A percentile compares a stretch with the other conserved stretches of the same genome.
Conservation (phyloP, 2,888 invertebrate species). For the Hydriomena furcata region DNA sequence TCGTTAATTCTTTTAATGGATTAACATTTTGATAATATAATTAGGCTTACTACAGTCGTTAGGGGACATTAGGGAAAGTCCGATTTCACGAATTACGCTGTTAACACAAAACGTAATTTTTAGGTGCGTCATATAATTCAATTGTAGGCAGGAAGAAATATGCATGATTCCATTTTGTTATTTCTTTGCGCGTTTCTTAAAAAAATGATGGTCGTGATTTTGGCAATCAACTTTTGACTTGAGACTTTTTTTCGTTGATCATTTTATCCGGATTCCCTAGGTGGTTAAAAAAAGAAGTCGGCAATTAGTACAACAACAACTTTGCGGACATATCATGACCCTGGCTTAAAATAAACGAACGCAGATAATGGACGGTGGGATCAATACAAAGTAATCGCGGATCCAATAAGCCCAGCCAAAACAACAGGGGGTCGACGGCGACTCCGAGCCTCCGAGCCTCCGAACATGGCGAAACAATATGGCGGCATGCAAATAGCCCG, state of each 20-base stretch:
- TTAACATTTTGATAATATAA: conserved; percentile 61
- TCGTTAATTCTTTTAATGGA: conserved; percentile 63
- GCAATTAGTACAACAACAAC: conserved; percentile 32
- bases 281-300: conserved; percentile 2
- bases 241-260: conserved; percentile 1
- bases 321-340: conserved; percentile 73
- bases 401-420: conserved; percentile 81
- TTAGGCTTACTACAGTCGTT: conserved; percentile 55
- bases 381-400: conserved; percentile 83
- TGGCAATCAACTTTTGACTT: no score
- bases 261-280: not conserved
- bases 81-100: conserved; percentile 34
- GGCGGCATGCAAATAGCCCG: conserved; percentile 83
- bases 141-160: not conserved
- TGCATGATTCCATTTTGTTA: not conserved
- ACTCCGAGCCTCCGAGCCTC: conserved; percentile 58
- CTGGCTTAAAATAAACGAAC: conserved; percentile 79
- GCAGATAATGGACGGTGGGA: conserved; percentile 80
- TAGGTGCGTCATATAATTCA: conserved; percentile 25
- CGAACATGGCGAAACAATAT: conserved; percentile 81
- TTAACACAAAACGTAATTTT: conserved; percentile 35
- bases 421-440: conserved; percentile 76
- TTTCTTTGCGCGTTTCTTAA: not conserved
- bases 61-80: conserved; percentile 45
- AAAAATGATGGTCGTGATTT: no score